Percentiles rank a stretch among this genome's conserved stretches.
Evolutionary conservation across 2,113 vertebrate genomes (phyloP).

Genomic region (Amblyornis subalaris): DNA sequence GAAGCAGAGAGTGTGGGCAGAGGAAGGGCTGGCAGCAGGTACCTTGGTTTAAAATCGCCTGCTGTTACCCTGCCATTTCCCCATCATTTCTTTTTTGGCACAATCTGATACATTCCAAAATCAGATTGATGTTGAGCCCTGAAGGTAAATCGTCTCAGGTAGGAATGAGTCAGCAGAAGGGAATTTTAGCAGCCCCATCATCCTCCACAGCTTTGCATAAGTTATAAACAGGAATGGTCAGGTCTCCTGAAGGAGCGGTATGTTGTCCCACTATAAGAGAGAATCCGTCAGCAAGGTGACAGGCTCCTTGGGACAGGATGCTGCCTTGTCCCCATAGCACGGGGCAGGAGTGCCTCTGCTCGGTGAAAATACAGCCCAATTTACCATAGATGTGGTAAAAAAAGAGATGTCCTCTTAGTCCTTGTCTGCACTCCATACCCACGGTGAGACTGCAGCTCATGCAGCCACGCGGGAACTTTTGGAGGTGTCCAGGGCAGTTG

Average conservation of each 20-base stretch:
- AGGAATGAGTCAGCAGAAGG: not conserved
- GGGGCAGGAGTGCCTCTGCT: not conserved
- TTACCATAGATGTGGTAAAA: fast-evolving
- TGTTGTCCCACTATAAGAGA: not conserved
- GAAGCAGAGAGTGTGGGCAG: fast-evolving
- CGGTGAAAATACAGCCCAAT: not conserved
- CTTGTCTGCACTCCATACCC: fast-evolving
- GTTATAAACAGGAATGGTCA: fast-evolving
- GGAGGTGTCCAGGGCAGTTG: not conserved
- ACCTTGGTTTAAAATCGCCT: not conserved
- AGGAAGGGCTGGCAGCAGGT: not conserved
- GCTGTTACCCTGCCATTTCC: fast-evolving
- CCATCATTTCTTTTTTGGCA: not conserved
- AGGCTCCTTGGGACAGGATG: not conserved
- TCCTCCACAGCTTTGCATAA: not conserved
- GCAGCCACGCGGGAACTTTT: fast-evolving
- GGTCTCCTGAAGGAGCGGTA: not conserved
- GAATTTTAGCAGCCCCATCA: not conserved
- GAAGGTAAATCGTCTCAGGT: not conserved
- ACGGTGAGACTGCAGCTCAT: fast-evolving
- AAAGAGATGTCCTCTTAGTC: not conserved
- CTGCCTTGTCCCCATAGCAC: not conserved
- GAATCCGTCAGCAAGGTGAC: fast-evolving
- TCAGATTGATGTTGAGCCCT: not conserved
- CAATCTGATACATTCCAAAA: not conserved